Conservation (phyloP, 2,888 invertebrate species). For the Malthinus flaveolus region DNA sequence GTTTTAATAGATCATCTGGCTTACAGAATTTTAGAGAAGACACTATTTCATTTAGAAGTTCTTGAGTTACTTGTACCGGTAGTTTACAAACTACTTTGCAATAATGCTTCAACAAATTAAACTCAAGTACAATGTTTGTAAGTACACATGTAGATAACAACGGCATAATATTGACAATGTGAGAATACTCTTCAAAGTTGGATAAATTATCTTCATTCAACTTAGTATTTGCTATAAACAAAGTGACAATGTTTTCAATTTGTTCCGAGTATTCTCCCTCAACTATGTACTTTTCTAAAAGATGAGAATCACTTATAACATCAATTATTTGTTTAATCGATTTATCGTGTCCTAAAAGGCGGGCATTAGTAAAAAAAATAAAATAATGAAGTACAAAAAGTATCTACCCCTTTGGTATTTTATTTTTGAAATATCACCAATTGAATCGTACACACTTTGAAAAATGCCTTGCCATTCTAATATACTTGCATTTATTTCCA, state of each 20-base stretch:
- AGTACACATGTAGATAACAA: slow-evolving; percentile 46
- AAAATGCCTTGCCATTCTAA: slow-evolving; percentile 40
- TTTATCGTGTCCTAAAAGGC: slow-evolving; percentile 44
- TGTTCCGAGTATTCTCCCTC: slow-evolving; percentile 15
- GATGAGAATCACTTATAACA: slow-evolving; percentile 9
- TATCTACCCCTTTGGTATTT: slow-evolving; percentile 45
- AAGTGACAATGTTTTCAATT: slow-evolving; percentile 32
- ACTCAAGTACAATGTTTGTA: slow-evolving; percentile 28
- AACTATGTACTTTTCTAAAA: background rate
- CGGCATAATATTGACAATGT: slow-evolving; percentile 45
- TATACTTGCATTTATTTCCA: too few species aligned
- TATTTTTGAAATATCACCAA: slow-evolving; percentile 44
- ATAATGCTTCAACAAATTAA: slow-evolving; percentile 26
- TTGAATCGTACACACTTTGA: slow-evolving; percentile 36
- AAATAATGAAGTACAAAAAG: background rate
- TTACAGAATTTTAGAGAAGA: slow-evolving; percentile 40
- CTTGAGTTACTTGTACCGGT: slow-evolving; percentile 20
- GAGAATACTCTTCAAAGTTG: slow-evolving; percentile 41
- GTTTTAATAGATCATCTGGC: slow-evolving; percentile 34
- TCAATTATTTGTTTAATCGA: slow-evolving; percentile 33
- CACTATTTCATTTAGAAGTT: slow-evolving; percentile 37
- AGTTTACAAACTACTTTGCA: slow-evolving; percentile 19
- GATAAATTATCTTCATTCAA: slow-evolving; percentile 35
- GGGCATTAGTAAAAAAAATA: background rate
- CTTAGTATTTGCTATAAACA: slow-evolving; percentile 47